Conservation (phyloP, 2,888 invertebrate species). For the Gortyna flavago region DNA sequence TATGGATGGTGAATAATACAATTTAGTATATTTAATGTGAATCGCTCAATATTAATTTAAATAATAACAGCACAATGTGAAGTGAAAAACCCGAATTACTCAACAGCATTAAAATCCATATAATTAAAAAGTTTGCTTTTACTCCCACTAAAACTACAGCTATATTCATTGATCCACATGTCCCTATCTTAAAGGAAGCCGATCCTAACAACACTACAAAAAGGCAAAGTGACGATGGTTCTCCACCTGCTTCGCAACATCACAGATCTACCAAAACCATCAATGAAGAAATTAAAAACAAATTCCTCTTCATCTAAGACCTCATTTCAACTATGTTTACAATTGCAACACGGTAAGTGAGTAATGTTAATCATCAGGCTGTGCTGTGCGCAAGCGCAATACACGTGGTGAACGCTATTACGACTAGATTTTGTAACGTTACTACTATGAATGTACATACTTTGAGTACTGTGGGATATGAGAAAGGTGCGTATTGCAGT, state of each 20-base stretch:
- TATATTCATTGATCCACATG: neutral
- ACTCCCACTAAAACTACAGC: neutral
- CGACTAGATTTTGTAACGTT: slow-evolving; percentile 53
- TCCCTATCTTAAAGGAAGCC: neutral
- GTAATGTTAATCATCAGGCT: slow-evolving; percentile 54
- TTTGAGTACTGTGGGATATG: slow-evolving; percentile 14
- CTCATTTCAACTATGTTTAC: slow-evolving; percentile 48
- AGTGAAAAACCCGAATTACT: neutral
- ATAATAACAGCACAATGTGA: neutral
- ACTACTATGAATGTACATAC: slow-evolving; percentile 43
- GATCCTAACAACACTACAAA: neutral
- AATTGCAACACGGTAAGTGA: slow-evolving; percentile 54
- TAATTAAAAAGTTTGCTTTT: neutral
- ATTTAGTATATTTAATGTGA: neutral
- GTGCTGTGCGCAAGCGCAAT: slow-evolving; percentile 26
- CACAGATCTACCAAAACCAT: neutral
- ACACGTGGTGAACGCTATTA: slow-evolving; percentile 48
- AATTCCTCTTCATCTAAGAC: slow-evolving; percentile 9
- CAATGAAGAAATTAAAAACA: slow-evolving; percentile 3
- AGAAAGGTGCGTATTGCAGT: slow-evolving; percentile 39
- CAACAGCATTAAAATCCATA: neutral
- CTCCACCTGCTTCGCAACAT: neutral
- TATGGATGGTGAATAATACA: neutral
- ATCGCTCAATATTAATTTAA: slow-evolving; percentile 13
- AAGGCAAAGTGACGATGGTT: neutral